Evolutionary conservation across 2,888 invertebrate genomes (phyloP).

Genomic region (Nephrotoma appendiculata): DNA sequence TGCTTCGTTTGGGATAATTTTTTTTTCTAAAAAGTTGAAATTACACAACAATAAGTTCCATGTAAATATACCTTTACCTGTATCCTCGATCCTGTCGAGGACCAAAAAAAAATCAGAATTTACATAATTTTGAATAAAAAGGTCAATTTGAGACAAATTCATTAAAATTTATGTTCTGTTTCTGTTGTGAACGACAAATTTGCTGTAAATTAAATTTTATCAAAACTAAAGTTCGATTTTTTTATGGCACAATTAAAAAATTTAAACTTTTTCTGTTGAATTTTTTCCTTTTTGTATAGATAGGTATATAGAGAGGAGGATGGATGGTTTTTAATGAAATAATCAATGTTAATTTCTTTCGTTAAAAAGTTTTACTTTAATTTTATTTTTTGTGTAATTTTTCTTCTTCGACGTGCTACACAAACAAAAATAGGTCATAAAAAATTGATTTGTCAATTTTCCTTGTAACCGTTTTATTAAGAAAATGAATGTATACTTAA

Average conservation of each 20-base stretch:
- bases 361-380: not conserved
- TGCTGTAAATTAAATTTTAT: not conserved
- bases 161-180: not conserved
- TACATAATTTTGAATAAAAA: not conserved
- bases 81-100: not conserved
- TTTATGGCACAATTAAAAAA: not conserved
- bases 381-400: not conserved
- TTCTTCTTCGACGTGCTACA: not conserved
- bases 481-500: too few species aligned
- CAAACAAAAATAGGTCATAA: not conserved
- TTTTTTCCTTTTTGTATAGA: not conserved
- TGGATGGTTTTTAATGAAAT: not conserved
- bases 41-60: not conserved
- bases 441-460: not conserved
- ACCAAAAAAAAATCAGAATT: not conserved
- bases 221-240: not conserved
- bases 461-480: not conserved
- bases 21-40: not conserved
- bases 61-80: not conserved
- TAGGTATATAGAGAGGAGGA: too few species aligned
- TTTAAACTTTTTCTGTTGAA: not conserved
- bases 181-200: not conserved
- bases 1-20: not conserved
- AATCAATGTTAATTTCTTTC: not conserved
- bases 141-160: not conserved